Conservation (phyloP, 2,888 invertebrate species). For the Mesopsocus fuscifrons region DNA sequence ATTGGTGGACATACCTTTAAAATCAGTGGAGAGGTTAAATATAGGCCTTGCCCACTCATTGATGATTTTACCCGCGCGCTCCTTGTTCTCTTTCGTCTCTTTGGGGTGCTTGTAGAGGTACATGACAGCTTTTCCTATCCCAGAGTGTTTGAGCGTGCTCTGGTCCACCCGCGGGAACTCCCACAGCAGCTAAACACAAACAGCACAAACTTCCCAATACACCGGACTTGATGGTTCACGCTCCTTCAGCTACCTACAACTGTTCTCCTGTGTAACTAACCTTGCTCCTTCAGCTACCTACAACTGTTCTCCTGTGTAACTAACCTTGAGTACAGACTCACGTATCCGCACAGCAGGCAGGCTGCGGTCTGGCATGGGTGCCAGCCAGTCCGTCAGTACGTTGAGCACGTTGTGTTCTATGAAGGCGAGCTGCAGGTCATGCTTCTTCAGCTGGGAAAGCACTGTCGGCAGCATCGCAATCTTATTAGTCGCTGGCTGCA, state of each 20-base stretch:
- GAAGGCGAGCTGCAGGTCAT: conserved; percentile 87
- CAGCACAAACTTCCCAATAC: neutral
- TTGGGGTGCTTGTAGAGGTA: conserved; percentile 97
- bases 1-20: conserved; percentile 42
- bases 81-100: conserved; percentile 84
- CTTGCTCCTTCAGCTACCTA: no score
- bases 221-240: no score
- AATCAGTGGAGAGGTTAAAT: conserved; percentile 86
- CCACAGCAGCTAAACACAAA: no score
- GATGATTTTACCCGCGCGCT: conserved; percentile 77
- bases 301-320: conserved; percentile 55
- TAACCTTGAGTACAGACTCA: conserved; percentile 67
- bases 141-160: conserved; percentile 79
- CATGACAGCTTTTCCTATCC: conserved; percentile 98
- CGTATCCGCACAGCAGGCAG: conserved; percentile 88
- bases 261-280: conserved; percentile 53
- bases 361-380: conserved; percentile 93
- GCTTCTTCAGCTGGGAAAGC: conserved; percentile 83
- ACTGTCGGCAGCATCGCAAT: conserved; percentile 78
- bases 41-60: conserved; percentile 97
- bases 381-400: conserved; percentile 91
- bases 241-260: conserved; percentile 54
- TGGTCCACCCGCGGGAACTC: conserved; percentile 81
- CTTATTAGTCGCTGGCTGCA: conserved; percentile 80
- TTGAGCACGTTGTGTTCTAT: conserved; percentile 86